Evolutionary conservation across 1,140 invertebrate species (phyloP), one percentile per base, ranked within the genome.

Genomic region (Hetaerina americana): DNA sequence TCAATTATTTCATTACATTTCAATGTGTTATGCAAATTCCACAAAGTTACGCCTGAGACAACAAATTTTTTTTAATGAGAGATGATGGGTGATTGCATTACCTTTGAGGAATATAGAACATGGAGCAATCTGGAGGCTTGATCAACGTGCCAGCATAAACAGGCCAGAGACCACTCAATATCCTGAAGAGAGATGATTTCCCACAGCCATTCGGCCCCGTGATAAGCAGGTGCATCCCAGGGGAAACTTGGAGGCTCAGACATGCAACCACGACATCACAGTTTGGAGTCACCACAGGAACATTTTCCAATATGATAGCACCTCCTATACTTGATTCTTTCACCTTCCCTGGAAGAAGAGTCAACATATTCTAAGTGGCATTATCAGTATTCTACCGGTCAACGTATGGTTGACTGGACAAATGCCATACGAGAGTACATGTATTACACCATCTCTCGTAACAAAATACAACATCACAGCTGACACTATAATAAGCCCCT

Each of bases 201-300:
- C 96, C 96, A 83, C 96, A 97, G 0, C 97, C 97, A 80, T 99
- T 99, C 18, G 97, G 97, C 0, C 97, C 96, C 83, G 95, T 97
- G 0, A 98, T 93, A 5, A 99, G 81, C 0, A 99, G 96, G 83
- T 99, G 98, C 82, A 92, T 92, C 27, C 96, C 96, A 0, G 96
- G 96, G 82, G 88, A 89, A 6, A 97, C 94, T 86, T 97, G 93
- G 78, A 99, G 96, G 68, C 86, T 88, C 1, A 99, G 82, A 77
- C 95, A 93, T 76, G 90, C 87, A 12, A 99, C 87, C 24, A 99
- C 85, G 24, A 99, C 85, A 82, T 99, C 97, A 10, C 97, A 97
- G 81, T 98, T 99, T 5, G 97, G 97, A 1, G 97, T 99, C 10
- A 98, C 90, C 25, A 99, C 82, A 2, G 96, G 96, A 5, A 99